Conservation (phyloP, 2,113 vertebrate species). For the Dryoscopus gambensis region DNA sequence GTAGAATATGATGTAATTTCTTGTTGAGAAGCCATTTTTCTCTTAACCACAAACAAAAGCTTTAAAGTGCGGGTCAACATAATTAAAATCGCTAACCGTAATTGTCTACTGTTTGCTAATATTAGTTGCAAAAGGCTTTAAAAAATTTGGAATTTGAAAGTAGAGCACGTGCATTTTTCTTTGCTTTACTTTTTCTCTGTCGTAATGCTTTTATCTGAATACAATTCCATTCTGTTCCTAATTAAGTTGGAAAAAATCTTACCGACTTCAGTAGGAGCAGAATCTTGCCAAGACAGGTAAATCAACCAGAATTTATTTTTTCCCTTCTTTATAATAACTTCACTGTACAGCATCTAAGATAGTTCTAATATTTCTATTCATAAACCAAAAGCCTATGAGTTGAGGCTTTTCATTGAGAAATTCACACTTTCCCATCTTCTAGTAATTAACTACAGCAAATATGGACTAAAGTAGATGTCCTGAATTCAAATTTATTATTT, state of each 20-base stretch:
- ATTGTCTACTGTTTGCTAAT: constrained; percentile 55
- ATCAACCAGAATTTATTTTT: constrained; percentile 2
- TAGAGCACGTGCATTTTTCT: constrained; percentile 34
- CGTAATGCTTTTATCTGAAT: neutral
- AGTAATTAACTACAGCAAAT: neutral
- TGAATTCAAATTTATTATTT: neutral
- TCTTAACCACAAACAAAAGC: constrained; percentile 79
- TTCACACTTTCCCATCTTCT: neutral
- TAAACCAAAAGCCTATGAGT: neutral
- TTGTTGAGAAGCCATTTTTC: constrained; percentile 89
- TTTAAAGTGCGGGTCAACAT: constrained; percentile 91
- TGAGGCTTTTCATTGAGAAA: constrained; percentile 11
- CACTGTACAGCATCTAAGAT: constrained; percentile 6
- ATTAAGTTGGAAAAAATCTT: neutral
- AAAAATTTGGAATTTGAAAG: constrained; percentile 47
- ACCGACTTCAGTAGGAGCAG: neutral
- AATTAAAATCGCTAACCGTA: constrained; percentile 75
- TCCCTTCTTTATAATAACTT: neutral
- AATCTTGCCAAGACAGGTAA: neutral
- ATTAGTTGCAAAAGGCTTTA: constrained; percentile 53
- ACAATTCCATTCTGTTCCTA: neutral
- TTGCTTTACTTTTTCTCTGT: neutral
- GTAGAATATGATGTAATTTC: constrained; percentile 83
- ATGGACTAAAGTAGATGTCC: neutral
- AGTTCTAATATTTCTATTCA: neutral